Conservation (phyloP, 2,888 invertebrate genomes). For the Acronicta psi region DNA sequence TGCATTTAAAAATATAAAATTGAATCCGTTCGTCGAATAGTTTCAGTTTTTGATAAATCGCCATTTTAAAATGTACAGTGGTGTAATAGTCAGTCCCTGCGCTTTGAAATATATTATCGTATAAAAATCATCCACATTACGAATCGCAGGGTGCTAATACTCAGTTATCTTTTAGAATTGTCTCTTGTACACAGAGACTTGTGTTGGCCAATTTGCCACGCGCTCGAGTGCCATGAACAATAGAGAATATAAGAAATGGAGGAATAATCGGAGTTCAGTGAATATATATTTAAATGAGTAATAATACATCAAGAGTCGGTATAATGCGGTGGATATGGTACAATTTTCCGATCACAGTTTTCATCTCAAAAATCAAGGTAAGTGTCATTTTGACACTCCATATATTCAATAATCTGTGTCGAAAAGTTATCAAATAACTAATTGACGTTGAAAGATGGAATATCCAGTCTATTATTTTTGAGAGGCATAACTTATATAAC, state of each 20-base stretch:
- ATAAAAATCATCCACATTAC: slow-evolving; percentile 2
- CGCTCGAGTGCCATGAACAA: not conserved
- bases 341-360: not conserved
- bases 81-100: slow-evolving; percentile 28
- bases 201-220: not conserved
- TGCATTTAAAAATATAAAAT: slow-evolving; percentile 27
- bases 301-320: too few species aligned
- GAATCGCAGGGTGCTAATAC: slow-evolving; percentile 34
- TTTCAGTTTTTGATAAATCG: slow-evolving; percentile 19
- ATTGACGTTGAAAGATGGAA: not conserved
- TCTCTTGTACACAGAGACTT: slow-evolving; percentile 8
- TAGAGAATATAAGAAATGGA: not conserved
- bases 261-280: not conserved
- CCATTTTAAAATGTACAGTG: slow-evolving; percentile 34
- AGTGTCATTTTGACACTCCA: not conserved
- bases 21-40: slow-evolving; percentile 8
- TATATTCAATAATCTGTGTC: not conserved
- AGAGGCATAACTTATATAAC: not conserved
- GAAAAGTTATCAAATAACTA: too few species aligned
- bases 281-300: too few species aligned
- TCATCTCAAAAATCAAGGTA: not conserved
- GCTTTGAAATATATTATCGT: slow-evolving; percentile 3
- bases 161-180: slow-evolving; percentile 25
- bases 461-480: not conserved
- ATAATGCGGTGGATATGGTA: too few species aligned